These are phyloP conservation scores for Anneissia japonica DNA, from an alignment of 35 echinoderm and acorn worm species.

Conservation along the genomic window DNA sequence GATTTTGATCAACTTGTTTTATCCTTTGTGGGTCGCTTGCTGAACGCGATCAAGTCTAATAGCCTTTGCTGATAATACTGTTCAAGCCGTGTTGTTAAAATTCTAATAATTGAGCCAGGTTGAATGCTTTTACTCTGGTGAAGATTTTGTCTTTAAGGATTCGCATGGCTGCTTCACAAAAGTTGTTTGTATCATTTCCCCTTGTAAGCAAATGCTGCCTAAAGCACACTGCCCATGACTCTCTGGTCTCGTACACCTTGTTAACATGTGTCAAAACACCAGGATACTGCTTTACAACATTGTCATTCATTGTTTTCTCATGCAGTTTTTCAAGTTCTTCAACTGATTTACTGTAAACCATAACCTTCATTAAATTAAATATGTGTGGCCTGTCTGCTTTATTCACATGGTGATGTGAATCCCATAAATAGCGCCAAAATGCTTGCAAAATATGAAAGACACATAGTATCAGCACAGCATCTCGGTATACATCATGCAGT, in stretches of 20 bases:
- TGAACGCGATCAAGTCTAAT: constrained; percentile 31
- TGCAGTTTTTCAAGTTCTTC: neutral
- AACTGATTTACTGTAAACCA: neutral
- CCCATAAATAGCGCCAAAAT: neutral
- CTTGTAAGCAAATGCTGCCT: constrained; percentile 4
- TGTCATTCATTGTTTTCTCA: neutral
- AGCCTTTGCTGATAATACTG: constrained; percentile 19
- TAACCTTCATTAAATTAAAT: neutral
- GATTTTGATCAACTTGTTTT: constrained; percentile 11
- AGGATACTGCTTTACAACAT: constrained; percentile 5
- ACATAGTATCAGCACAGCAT: neutral
- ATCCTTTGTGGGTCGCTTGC: constrained; percentile 14
- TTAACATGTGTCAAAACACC: neutral
- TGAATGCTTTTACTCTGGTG: constrained; percentile 40
- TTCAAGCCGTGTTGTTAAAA: constrained; percentile 50
- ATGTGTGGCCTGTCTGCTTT: neutral
- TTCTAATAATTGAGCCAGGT: constrained; percentile 35
- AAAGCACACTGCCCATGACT: constrained; percentile 32
- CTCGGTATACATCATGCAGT: neutral
- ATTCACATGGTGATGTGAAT: neutral
- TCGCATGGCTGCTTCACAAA: constrained; percentile 55
- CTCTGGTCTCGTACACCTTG: constrained; percentile 18
- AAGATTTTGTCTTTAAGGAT: constrained; percentile 67
- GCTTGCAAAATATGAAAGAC: neutral
- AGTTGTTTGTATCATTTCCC: constrained; percentile 62